Percentiles rank a stretch among this genome's conserved stretches.
Conservation (phyloP, 2,113 vertebrate genomes). For the Esox niger region DNA sequence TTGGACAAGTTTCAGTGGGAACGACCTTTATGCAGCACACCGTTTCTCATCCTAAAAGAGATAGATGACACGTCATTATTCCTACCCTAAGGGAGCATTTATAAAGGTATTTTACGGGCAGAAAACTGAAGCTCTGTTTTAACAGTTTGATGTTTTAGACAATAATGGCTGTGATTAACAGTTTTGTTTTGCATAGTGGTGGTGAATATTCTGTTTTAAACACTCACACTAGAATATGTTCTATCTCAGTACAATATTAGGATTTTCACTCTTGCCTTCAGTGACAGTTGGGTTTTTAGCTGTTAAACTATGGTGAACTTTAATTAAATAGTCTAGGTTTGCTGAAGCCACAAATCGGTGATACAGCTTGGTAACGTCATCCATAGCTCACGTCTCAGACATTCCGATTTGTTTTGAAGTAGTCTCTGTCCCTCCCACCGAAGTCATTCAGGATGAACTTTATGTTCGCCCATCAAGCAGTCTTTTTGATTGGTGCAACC, state of each 20-base stretch:
- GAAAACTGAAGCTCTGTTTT: slow-evolving; percentile 61
- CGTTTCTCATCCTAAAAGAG: slow-evolving; percentile 6
- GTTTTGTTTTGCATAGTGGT: slow-evolving; percentile 11
- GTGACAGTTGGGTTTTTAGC: neutral
- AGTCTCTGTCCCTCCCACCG: slow-evolving; percentile 9
- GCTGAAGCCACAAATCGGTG: neutral
- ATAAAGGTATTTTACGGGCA: slow-evolving; percentile 55
- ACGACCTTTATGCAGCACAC: slow-evolving; percentile 1
- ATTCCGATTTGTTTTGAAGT: slow-evolving; percentile 32
- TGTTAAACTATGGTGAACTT: neutral
- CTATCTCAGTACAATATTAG: neutral
- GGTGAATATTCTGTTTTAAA: no score
- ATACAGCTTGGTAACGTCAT: no score
- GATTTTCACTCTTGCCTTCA: neutral
- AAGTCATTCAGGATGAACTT: neutral
- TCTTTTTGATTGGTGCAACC: neutral
- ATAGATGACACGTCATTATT: slow-evolving; percentile 15
- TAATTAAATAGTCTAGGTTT: neutral
- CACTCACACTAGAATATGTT: neutral
- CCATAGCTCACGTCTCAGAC: neutral
- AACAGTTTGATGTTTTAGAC: slow-evolving; percentile 57
- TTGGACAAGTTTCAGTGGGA: neutral
- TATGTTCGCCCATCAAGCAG: neutral
- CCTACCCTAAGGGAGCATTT: slow-evolving; percentile 58
- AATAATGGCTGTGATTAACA: slow-evolving; percentile 72